Percentiles rank a stretch among this genome's conserved stretches.
These are phyloP conservation scores for Holothuria glaberrima DNA, from an alignment of 35 echinoderm and acorn worm genomes.

Conservation along the genomic window DNA sequence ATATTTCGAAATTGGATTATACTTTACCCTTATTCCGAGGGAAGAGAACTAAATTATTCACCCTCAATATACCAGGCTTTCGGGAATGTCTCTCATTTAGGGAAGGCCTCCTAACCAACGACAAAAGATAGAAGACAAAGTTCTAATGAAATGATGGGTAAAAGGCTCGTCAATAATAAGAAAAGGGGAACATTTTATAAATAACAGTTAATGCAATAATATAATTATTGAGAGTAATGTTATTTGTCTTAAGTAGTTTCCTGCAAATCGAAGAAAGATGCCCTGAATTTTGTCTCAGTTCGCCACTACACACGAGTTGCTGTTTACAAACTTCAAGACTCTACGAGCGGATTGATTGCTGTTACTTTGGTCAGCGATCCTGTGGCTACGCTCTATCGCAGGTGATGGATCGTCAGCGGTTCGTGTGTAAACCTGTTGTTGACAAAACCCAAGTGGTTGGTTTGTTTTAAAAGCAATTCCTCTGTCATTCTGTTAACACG, in stretches of 20 bases:
- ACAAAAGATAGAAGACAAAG: too few species aligned
- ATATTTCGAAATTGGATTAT: too few species aligned
- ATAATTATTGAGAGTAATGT: background rate
- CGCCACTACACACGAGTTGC: conserved; percentile 20
- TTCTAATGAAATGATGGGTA: too few species aligned
- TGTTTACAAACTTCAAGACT: conserved; percentile 32
- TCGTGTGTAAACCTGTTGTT: conserved; percentile 55
- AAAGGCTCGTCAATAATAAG: too few species aligned
- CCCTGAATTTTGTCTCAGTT: too few species aligned
- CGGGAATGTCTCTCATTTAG: too few species aligned
- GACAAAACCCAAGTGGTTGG: conserved; percentile 35
- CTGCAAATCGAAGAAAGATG: too few species aligned
- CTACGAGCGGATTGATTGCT: conserved; percentile 26
- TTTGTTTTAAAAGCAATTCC: conserved; percentile 59
- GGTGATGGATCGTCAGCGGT: conserved; percentile 42
- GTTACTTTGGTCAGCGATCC: conserved; percentile 17
- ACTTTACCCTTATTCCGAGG: too few species aligned
- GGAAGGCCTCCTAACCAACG: too few species aligned
- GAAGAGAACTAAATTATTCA: too few species aligned
- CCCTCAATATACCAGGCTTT: too few species aligned
- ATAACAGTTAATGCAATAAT: background rate
- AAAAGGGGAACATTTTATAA: background rate
- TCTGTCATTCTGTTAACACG: conserved; percentile 20
- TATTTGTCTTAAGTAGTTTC: too few species aligned
- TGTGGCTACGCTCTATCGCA: conserved; percentile 19